Percentiles rank a stretch among this genome's conserved stretches.
Evolutionary conservation across 2,113 vertebrate species (phyloP).

Genomic region (Neolamprologus brichardi): DNA sequence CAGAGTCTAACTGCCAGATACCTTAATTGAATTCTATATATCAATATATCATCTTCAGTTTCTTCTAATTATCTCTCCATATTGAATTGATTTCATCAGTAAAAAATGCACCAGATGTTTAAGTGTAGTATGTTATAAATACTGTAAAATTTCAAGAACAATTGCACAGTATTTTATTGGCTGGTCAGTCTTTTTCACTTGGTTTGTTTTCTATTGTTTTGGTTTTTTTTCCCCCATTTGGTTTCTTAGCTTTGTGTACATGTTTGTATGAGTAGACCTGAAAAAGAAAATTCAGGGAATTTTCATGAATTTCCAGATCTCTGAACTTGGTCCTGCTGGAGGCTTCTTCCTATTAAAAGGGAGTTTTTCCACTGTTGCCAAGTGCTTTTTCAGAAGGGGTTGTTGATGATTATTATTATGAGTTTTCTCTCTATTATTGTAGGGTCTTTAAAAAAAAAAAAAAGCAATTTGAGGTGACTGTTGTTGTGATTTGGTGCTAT

Average conservation of each 20-base stretch:
- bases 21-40: neutral
- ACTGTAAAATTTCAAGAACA: neutral
- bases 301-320: neutral
- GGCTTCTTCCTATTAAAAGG: neutral
- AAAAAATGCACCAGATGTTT: neutral
- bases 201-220: neutral
- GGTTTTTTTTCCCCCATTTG: fast-evolving
- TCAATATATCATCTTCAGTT: neutral
- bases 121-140: neutral
- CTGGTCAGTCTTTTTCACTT: neutral
- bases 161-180: neutral
- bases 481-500: neutral
- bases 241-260: neutral
- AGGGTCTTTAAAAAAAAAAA: neutral
- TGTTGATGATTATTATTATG: neutral
- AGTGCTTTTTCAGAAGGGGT: neutral
- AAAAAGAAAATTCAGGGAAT: neutral
- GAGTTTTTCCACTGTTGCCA: neutral
- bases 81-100: neutral
- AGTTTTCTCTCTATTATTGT: neutral
- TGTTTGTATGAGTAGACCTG: neutral
- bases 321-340: neutral
- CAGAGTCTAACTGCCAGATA: neutral
- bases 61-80: neutral
- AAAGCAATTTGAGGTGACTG: neutral